Percentiles rank a stretch among this genome's conserved stretches.
Conservation (phyloP, 1,140 invertebrate species). For the Drosophila repleta region DNA sequence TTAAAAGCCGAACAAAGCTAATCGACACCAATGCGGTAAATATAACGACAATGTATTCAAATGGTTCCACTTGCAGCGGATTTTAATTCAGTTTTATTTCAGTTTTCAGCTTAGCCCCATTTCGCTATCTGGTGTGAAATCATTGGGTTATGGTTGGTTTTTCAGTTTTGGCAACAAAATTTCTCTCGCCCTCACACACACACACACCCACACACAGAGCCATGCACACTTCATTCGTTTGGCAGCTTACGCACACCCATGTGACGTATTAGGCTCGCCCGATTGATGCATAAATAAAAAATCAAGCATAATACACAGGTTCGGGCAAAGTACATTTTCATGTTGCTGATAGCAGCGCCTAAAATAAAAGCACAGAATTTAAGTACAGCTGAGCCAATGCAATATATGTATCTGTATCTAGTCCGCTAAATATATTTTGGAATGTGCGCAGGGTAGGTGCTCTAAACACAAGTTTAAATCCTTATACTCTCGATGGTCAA, state of each 20-base stretch:
- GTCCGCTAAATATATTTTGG: constrained; percentile 10
- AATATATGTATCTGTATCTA: constrained; percentile 8
- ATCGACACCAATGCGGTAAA: neutral
- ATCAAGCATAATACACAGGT: constrained; percentile 71
- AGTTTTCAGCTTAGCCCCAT: too few species aligned
- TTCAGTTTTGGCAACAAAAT: constrained; percentile 7
- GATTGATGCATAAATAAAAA: constrained; percentile 78
- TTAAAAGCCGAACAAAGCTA: neutral
- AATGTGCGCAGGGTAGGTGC: neutral
- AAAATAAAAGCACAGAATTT: constrained; percentile 39
- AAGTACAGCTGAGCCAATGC: constrained; percentile 38
- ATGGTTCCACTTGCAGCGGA: neutral
- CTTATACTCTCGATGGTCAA: too few species aligned
- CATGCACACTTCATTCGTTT: constrained; percentile 24
- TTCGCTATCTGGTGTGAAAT: too few species aligned
- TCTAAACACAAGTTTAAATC: too few species aligned
- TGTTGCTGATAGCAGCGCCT: constrained; percentile 54
- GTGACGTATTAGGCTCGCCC: constrained; percentile 72
- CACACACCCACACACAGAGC: constrained; percentile 9
- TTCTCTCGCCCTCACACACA: neutral
- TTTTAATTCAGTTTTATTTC: neutral
- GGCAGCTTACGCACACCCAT: constrained; percentile 64
- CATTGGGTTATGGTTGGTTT: too few species aligned
- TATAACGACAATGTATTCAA: too few species aligned
- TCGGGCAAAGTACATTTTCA: constrained; percentile 78